Evolutionary conservation across 64 coral and sea anemone genomes (phyloP), one percentile per base, ranked within the genome.

Genomic region (Montipora cactus): DNA sequence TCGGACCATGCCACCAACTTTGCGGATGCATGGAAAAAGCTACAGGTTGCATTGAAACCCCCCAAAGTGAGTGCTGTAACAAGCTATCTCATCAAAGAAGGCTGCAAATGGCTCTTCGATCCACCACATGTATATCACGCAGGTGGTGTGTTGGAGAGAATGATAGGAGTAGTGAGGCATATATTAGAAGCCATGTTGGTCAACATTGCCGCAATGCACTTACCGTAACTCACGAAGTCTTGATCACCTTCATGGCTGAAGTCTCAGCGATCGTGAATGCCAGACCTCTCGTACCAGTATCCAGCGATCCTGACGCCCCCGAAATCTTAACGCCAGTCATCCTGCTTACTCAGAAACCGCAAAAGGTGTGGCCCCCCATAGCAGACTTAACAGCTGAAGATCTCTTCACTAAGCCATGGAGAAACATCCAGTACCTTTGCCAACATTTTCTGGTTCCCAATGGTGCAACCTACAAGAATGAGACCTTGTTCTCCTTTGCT

Each of bases 181-280:
- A 14, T 80, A 7, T 66, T 88, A 47, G 77, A 95, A 18, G 45
- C 13, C 3, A 95, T 91, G 0, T 15, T 95, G 4, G 81, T 74
- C 48, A 76, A 91, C 6, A 11, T 95, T 16, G 3, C 73, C 1
- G 4, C 84, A 5, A 92, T 59, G 49, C 79, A 88, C 52, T 90
- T 28, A 28, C 28, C 28, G 28, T 95, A 4, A 91, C 76, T 3
- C 84, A 95, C 55, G 86, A 96, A 59, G 85, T 89, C 13, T 16
- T 96, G 13, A 76, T 90, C 37, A 96, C 90, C 7, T 73, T 96
- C 28, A 92, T 92, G 94, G 90, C 94, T 19, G 59, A 64, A 64
- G 59, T 64, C 8, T 64, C 59, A 12, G 59, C 59, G 8, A 64
- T 64, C 13, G 15, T 64, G 3, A 96, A 92, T 69, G 88, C 59